These are phyloP conservation scores for Andricus quercusramuli DNA, from an alignment of 2,888 invertebrate species.

Conservation along the genomic window DNA sequence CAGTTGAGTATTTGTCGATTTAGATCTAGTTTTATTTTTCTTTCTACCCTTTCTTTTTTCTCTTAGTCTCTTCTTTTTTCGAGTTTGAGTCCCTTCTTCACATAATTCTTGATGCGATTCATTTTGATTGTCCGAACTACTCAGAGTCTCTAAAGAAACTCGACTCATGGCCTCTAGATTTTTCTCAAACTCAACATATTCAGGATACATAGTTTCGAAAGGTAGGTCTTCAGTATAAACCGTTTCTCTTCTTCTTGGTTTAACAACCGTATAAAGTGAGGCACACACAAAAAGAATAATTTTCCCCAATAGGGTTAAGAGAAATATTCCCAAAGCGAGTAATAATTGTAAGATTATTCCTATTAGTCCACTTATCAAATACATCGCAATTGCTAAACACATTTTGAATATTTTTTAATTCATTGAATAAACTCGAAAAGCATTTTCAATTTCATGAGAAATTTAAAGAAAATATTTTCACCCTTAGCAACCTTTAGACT, in stretches of 20 bases:
- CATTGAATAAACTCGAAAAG: neutral
- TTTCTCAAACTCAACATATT: constrained; percentile 63
- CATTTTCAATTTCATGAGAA: neutral
- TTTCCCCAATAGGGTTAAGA: constrained; percentile 56
- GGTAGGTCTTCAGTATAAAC: constrained; percentile 44
- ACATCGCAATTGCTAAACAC: constrained; percentile 66
- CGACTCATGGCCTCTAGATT: constrained; percentile 62
- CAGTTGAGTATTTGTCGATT: neutral
- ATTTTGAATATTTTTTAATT: constrained; percentile 48
- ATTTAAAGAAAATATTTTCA: neutral
- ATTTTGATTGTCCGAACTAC: constrained; percentile 46
- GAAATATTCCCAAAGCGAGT: constrained; percentile 57
- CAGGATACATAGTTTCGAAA: constrained; percentile 66
- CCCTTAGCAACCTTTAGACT: neutral
- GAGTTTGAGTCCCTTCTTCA: neutral
- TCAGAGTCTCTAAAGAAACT: constrained; percentile 63
- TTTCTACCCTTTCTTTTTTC: neutral
- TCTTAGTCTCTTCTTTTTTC: neutral
- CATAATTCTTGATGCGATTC: neutral
- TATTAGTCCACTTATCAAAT: constrained; percentile 60
- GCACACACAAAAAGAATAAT: constrained; percentile 59
- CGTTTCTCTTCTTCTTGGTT: constrained; percentile 32
- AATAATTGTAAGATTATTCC: constrained; percentile 57
- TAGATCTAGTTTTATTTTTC: constrained; percentile 8
- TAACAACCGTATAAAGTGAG: constrained; percentile 56